Base-by-base conservation (phyloP, 2,888 invertebrate genomes). In the Cotesia congregata region DNA sequence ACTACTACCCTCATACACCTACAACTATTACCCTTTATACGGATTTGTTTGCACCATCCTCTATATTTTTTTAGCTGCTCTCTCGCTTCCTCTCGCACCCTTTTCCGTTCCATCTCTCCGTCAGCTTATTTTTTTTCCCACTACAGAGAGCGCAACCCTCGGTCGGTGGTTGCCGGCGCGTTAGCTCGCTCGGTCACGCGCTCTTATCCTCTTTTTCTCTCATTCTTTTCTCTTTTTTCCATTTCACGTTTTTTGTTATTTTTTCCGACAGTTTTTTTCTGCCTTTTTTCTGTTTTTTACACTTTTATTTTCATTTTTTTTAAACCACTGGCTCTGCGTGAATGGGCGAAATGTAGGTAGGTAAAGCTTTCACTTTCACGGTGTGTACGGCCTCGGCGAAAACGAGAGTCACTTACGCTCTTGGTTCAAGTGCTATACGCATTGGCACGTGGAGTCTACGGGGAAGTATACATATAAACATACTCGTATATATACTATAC, bases 301-400 rank as follows among this genome's bases (percentile, higher is more conserved):
- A 81, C 75, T 78, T 79, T 80, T 82, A 81, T 80, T 81, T 81
- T 75, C 67, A 30, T 72, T 72, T 77, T 76, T 79, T 75, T 67
- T 77, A 75, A 67, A 50, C 80, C 81, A 39, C 69, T 79, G 81
- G 80, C 84, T 87, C 85, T 85, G 88, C 86, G 88, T 89, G 89
- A 89, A 89, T 89, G 89, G 88, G 86, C 84, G 88, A 86, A 85
- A 88, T 88, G 87, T 88, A 88, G 88, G 89, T 88, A 86, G 87
- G 50, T 65, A 84, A 85, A 85, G 87, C 88, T 89, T 88, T 89
- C 89, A 85, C 89, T 89, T 88, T 89, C 88, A 50, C 50, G 88
- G 88, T 88, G 87, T 77, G 74, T 61, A 72, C 74, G 75, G 75
- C 77, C 80, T 86, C 86, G 86, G 83, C 87, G 88, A 89, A 88